Evolutionary conservation across 2,797 vertebrate genomes (phyloP), one percentile per base, ranked within the genome.

Genomic region (Triplophysa yarkandensis): DNA sequence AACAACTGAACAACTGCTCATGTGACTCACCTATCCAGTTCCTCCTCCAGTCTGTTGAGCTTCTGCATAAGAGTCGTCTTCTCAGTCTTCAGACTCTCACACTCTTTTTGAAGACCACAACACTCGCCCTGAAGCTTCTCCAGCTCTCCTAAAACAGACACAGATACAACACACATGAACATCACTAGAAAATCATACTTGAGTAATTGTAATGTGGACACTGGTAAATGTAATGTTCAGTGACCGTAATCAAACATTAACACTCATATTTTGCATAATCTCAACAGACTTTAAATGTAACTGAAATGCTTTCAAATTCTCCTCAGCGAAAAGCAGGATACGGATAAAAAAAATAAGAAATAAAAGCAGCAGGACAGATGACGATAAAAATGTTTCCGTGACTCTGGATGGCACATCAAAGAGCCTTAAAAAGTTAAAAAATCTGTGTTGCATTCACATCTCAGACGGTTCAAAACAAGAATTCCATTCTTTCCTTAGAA

Each of bases 21-120:
- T 19, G 60, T 30, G 19, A 74, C 91, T 83, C 86, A 94, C 94
- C 93, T 96, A 87, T 90, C 92, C 58, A 99, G 92, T 85, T 97
- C 95, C 11, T 88, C 84, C 87, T 98, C 95, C 77, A 96, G 92
- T 41, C 82, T 87, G 46, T 93, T 92, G 82, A 98, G 91, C 85
- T 93, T 95, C 75, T 93, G 92, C 9, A 88, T 83, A 9, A 98
- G 90, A n/a, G 85, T 73, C 68, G 85, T 88, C 74, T 95, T 95
- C 81, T 99, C 95, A 23, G 88, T 88, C 86, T 91, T 94, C 70
- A 99, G 92, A 64, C 88, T 83, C 65, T 86, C 88, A 81, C 95
- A 97, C 85, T 98, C 95, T 16, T 88, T 88, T 88, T 98, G 94
- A 86, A 98, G 87, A 85, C 85, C 83, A 77, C 80, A 86, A 88